Conservation (phyloP, 2,113 vertebrate genomes). For the Bos taurus region DNA sequence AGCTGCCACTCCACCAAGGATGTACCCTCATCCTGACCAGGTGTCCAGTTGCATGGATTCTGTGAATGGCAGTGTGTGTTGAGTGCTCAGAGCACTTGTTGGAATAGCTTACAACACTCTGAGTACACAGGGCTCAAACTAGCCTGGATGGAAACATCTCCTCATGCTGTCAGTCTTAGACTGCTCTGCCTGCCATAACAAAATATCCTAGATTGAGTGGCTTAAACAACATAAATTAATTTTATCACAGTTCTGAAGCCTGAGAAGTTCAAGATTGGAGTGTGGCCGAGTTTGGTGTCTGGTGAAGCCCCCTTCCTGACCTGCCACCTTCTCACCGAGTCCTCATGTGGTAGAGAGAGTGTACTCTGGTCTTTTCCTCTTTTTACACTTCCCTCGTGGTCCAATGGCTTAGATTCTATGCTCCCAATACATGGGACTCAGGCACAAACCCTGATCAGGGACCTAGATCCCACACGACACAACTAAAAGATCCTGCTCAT, state of each 20-base stretch:
- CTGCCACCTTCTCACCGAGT: background rate
- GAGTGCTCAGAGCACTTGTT: background rate
- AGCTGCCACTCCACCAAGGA: fast-evolving
- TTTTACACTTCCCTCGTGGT: background rate
- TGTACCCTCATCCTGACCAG: background rate
- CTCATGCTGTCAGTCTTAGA: background rate
- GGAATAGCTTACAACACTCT: background rate
- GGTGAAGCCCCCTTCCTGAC: background rate
- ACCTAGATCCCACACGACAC: background rate
- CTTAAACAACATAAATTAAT: background rate
- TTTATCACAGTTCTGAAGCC: background rate
- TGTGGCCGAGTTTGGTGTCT: background rate
- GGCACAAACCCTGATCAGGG: background rate
- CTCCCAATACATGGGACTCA: background rate
- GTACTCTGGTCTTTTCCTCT: background rate
- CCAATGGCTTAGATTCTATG: background rate
- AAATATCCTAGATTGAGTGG: background rate
- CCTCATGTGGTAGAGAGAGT: background rate
- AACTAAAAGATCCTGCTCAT: background rate
- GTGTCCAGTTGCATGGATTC: background rate
- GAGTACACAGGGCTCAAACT: fast-evolving
- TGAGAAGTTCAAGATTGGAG: background rate
- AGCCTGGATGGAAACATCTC: background rate
- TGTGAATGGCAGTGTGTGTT: fast-evolving
- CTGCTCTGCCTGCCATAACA: background rate